phyloP scores from a whole-genome alignment of 2,888 invertebrate species.

The Cordilura impudica region DNA sequence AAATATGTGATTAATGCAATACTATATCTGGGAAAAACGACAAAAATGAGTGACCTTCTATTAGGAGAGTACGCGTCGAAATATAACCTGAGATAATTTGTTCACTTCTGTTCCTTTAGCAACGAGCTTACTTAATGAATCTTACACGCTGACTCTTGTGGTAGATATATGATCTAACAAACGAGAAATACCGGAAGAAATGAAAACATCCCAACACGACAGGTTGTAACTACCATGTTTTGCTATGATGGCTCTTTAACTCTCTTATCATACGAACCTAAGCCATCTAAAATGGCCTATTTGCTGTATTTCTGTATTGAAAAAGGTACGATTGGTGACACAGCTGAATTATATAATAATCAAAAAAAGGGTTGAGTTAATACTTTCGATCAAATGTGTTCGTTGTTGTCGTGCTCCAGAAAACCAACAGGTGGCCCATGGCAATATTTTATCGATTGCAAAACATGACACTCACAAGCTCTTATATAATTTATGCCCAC shows the following conservation, averaged over 20 bases:
- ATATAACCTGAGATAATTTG: conserved; percentile 33
- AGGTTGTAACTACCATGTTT: conserved; percentile 41
- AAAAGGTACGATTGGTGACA: not conserved
- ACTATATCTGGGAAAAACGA: no score
- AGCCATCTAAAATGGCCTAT: conserved; percentile 12
- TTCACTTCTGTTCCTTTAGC: conserved; percentile 21
- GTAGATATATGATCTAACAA: conserved; percentile 27
- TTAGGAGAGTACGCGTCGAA: no score
- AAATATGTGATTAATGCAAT: no score
- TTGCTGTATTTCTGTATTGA: not conserved
- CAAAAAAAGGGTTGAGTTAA: not conserved
- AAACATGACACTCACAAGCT: conserved; percentile 1
- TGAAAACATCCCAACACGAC: conserved; percentile 33
- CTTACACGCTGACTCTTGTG: not conserved
- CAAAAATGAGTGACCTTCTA: no score
- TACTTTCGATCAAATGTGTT: no score
- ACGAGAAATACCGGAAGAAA: conserved; percentile 32
- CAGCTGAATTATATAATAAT: not conserved
- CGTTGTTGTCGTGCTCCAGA: no score
- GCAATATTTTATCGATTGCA: not conserved
- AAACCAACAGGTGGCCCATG: not conserved
- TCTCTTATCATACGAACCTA: conserved; percentile 14
- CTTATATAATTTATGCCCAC: no score
- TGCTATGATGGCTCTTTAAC: not conserved
- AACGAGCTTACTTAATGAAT: conserved; percentile 5